Conservation (phyloP, 2,888 invertebrate genomes). For the Gastrophysa polygoni region DNA sequence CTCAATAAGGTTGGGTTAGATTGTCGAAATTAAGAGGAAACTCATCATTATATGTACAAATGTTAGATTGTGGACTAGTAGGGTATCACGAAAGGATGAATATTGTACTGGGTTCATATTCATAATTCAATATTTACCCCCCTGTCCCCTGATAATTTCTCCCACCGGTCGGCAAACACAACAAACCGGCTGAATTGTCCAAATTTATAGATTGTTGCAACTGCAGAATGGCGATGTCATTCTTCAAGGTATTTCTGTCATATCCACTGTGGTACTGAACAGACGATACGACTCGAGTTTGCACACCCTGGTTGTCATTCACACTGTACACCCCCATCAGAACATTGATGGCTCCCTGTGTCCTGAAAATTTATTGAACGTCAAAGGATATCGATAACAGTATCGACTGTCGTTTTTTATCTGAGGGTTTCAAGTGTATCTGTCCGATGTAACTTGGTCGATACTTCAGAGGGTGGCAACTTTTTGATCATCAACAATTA, state of each 20-base stretch:
- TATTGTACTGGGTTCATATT: too few species aligned
- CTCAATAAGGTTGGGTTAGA: too few species aligned
- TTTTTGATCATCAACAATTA: too few species aligned
- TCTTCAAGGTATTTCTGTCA: conserved; percentile 66
- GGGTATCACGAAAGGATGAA: too few species aligned
- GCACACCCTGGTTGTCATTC: background rate
- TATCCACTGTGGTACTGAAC: conserved; percentile 3
- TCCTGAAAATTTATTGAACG: conserved; percentile 1
- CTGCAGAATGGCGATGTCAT: conserved; percentile 81
- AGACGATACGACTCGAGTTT: background rate
- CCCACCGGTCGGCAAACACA: conserved; percentile 18
- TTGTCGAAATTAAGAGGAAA: too few species aligned
- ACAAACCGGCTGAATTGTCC: conserved; percentile 61
- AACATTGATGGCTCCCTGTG: background rate
- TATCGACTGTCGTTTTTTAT: too few species aligned
- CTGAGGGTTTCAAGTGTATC: too few species aligned
- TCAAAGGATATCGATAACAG: too few species aligned
- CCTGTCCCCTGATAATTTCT: conserved; percentile 17
- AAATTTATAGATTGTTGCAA: conserved; percentile 66
- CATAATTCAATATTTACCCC: conserved; percentile 11
- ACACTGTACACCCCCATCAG: background rate
- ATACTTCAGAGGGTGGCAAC: too few species aligned
- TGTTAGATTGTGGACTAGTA: too few species aligned
- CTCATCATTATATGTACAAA: too few species aligned
- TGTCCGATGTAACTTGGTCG: too few species aligned